These are phyloP conservation scores for Byasa hedistus DNA, from an alignment of 2,888 invertebrate species.

Conservation along the genomic window DNA sequence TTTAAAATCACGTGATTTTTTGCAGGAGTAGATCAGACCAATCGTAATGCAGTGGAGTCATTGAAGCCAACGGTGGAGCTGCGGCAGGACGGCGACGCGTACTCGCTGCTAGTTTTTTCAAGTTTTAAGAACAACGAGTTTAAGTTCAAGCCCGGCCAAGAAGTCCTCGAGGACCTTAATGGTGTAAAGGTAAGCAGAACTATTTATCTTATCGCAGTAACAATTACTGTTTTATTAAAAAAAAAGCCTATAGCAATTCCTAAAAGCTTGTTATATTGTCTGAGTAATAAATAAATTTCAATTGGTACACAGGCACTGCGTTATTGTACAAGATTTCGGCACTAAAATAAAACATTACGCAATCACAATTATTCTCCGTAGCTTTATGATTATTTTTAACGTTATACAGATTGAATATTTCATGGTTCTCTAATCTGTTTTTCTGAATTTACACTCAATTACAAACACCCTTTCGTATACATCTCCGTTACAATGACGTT, in stretches of 20 bases:
- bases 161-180: slow-evolving; percentile 95
- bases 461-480: background rate
- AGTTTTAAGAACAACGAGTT: slow-evolving; percentile 93
- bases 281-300: background rate
- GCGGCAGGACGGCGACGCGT: slow-evolving; percentile 86
- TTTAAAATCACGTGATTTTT: slow-evolving; percentile 25
- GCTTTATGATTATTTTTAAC: no score
- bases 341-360: no score
- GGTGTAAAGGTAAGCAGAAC: slow-evolving; percentile 86
- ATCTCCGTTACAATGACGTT: no score
- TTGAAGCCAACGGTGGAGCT: slow-evolving; percentile 93
- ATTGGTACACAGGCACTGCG: no score
- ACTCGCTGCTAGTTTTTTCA: slow-evolving; percentile 89
- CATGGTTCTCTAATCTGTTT: no score
- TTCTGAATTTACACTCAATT: background rate
- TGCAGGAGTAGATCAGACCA: slow-evolving; percentile 92
- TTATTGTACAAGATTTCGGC: no score
- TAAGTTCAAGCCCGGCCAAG: slow-evolving; percentile 90
- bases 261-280: background rate
- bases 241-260: background rate
- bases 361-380: no score
- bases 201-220: background rate
- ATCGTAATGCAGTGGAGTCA: slow-evolving; percentile 91
- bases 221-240: background rate
- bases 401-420: no score